Evolutionary conservation across 2,113 vertebrate species (phyloP), one percentile per base, ranked within the genome.

Genomic region (Fukomys damarensis): DNA sequence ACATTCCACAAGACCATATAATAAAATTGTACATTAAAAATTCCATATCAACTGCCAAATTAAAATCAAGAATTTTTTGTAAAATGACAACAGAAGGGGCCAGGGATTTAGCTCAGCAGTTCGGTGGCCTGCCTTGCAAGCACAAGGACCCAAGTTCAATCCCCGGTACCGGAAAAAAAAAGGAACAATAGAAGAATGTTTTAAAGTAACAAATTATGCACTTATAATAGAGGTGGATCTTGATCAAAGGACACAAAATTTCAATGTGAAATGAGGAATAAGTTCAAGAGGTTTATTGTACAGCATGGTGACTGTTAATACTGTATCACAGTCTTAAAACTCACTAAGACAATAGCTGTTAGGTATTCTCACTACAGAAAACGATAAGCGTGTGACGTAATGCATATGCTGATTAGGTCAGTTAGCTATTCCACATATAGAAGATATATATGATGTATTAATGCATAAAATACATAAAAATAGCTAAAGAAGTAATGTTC

Each of bases 151-250:
- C n/a, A n/a, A n/a, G n/a, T n/a, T n/a, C n/a, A n/a, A n/a, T n/a
- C n/a, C n/a, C n/a, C n/a, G n/a, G n/a, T n/a, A n/a, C n/a, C n/a
- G n/a, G n/a, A n/a, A n/a, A n/a, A n/a, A n/a, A n/a, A n/a, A n/a
- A n/a, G n/a, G n/a, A 79, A 17, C 11, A 12, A 88, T 41, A 89
- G 16, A 80, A 80, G 8, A 30, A 70, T 22, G 76, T 74, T 81
- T 94, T 59, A 90, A 94, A 56, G 85, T 49, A 56, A 80, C 3
- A 87, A 46, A 84, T 79, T 79, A 38, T 59, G 56, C 70, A 84
- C 58, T 88, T 70, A 52, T 72, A 61, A 56, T 30, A 61, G 52
- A n/a, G 35, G 32, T 35, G 59, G 14, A 86, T 68, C 12, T 26
- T 68, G 46, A 24, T 54, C 63, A 68, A 52, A 86, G 63, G 7